These are phyloP conservation scores for Isaurus tuberculatus DNA, from an alignment of 92 coral and sea anemone genomes.

Conservation along the genomic window DNA sequence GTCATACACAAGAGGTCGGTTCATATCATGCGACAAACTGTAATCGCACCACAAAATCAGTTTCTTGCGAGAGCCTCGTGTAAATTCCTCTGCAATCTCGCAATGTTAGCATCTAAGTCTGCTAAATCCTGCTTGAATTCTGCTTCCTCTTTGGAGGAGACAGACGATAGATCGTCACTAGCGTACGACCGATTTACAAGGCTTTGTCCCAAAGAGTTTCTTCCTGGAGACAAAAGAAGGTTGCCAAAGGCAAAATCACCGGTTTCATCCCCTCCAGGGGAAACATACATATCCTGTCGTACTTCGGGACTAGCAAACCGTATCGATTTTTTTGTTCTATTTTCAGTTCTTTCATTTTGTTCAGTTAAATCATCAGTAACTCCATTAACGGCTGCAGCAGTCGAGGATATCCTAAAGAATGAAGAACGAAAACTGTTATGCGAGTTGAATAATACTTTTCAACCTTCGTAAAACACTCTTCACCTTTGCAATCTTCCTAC, in stretches of 20 bases:
- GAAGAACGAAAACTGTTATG: no score
- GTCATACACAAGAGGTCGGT: neutral
- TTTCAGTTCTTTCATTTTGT: conserved; percentile 8
- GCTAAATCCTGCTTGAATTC: conserved; percentile 90
- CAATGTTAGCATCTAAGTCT: conserved; percentile 89
- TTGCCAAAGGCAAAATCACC: neutral
- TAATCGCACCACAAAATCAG: neutral
- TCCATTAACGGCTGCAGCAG: conserved; percentile 6
- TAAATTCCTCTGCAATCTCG: conserved; percentile 89
- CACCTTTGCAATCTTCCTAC: no score
- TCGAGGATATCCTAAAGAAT: conserved; percentile 15
- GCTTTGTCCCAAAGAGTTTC: neutral
- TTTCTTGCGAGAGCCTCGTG: conserved; percentile 75
- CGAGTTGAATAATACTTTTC: no score
- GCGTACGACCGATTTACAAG: neutral
- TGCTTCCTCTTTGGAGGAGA: conserved; percentile 84
- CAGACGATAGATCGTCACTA: conserved; percentile 72
- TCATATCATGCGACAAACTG: neutral
- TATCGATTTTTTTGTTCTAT: conserved; percentile 28
- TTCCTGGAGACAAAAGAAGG: neutral
- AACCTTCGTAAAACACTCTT: no score
- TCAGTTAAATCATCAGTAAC: neutral
- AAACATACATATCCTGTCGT: neutral
- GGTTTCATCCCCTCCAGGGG: conserved; percentile 12
- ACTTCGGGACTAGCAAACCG: conserved; percentile 25